phyloP scores from a whole-genome alignment of 2,113 vertebrate species.

The Cryptotis parvus region DNA sequence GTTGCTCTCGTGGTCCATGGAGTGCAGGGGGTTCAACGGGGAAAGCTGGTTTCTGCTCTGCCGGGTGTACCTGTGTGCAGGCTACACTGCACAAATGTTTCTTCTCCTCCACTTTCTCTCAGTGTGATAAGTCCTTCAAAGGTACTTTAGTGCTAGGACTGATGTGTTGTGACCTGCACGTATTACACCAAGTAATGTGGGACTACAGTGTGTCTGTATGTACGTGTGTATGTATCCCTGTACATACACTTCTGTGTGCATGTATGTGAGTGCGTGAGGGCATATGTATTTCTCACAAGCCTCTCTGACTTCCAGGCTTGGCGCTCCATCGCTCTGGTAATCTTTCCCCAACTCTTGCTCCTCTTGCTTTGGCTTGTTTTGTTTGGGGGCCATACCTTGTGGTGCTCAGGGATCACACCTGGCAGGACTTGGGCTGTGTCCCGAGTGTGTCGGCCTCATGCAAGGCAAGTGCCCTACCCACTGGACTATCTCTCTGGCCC shows the following conservation, averaged over 20 bases:
- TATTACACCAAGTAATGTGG: background rate
- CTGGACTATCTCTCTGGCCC: too few species aligned
- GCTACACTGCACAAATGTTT: background rate
- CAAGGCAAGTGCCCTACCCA: too few species aligned
- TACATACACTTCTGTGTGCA: background rate
- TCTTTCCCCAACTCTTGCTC: background rate
- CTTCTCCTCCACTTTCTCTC: background rate
- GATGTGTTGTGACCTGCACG: constrained; percentile 35
- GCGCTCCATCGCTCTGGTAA: background rate
- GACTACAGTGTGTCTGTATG: background rate
- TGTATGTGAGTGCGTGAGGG: too few species aligned
- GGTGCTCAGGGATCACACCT: too few species aligned
- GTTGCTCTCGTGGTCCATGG: too few species aligned
- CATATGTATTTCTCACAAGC: constrained; percentile 29
- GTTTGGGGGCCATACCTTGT: too few species aligned
- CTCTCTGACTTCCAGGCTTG: background rate
- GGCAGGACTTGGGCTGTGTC: too few species aligned
- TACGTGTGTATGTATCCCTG: background rate
- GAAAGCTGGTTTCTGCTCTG: too few species aligned
- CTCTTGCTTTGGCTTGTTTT: background rate
- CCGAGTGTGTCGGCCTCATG: too few species aligned
- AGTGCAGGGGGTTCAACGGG: too few species aligned
- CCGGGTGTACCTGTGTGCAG: too few species aligned
- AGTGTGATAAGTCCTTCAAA: background rate
- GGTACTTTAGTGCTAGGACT: background rate